Conservation (phyloP, 2,888 invertebrate genomes). For the Diadegma fenestrale region DNA sequence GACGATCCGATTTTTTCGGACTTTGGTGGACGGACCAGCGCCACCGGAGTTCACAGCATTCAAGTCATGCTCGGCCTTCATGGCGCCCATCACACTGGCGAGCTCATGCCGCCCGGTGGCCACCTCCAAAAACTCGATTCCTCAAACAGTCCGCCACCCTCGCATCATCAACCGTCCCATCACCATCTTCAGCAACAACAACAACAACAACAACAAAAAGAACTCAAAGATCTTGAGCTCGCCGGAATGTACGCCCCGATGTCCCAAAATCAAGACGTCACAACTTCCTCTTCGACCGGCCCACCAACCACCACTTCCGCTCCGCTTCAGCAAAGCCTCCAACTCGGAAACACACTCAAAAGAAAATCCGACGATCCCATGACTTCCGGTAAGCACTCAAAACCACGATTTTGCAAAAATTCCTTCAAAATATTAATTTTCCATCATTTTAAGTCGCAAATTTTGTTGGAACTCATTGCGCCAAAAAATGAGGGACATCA, state of each 20-base stretch:
- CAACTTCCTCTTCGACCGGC: constrained; percentile 81
- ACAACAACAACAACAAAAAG: constrained; percentile 84
- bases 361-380: constrained; percentile 81
- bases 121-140: constrained; percentile 85
- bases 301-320: constrained; percentile 84
- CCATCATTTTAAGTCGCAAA: too few species aligned
- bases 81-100: constrained; percentile 83
- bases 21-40: constrained; percentile 87
- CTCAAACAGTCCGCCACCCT: constrained; percentile 85
- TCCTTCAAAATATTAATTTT: too few species aligned
- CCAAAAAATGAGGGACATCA: too few species aligned
- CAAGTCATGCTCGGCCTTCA: constrained; percentile 90
- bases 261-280: constrained; percentile 85
- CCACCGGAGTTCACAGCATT: constrained; percentile 88
- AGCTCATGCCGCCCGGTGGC: constrained; percentile 81
- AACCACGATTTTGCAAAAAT: too few species aligned
- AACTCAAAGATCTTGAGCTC: constrained; percentile 82
- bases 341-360: constrained; percentile 80
- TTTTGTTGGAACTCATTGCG: too few species aligned
- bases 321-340: constrained; percentile 81
- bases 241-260: constrained; percentile 83
- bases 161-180: constrained; percentile 81
- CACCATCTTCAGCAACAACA: constrained; percentile 82
- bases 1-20: constrained; percentile 94
- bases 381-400: constrained; percentile 76